A percentile compares a stretch with the other conserved stretches of the same genome.
These are phyloP conservation scores for Amorpha juglandis DNA, from an alignment of 2,888 invertebrate species.

Conservation along the genomic window DNA sequence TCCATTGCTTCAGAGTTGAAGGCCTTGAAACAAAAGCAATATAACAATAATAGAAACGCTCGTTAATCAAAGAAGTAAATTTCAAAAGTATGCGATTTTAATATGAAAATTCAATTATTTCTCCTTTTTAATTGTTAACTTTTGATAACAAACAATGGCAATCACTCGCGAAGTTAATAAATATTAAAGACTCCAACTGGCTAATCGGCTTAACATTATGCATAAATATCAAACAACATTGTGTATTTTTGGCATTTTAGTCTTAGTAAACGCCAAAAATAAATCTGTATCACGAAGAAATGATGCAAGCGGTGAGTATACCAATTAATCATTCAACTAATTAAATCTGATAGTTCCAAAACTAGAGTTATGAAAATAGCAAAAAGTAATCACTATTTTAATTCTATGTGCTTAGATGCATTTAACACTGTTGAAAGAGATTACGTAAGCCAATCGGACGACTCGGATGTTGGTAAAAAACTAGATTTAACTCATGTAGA, in stretches of 20 bases:
- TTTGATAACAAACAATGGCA: conserved; percentile 26
- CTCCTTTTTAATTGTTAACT: conserved; percentile 19
- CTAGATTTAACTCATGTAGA: not conserved
- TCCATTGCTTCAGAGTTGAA: conserved; percentile 25
- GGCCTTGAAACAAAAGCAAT: conserved; percentile 24
- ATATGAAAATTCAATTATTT: conserved; percentile 39
- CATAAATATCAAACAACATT: not conserved
- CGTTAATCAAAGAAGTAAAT: conserved; percentile 30
- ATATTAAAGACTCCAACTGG: not conserved
- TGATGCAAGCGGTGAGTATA: conserved; percentile 17
- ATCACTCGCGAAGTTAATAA: conserved; percentile 2
- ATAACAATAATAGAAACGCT: conserved; percentile 24
- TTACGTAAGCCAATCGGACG: not conserved
- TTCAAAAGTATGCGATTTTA: conserved; percentile 27
- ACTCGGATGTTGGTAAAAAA: not conserved
- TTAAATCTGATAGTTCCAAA: not conserved
- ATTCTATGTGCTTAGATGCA: not conserved
- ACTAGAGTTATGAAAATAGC: not conserved
- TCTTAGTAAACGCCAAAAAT: conserved; percentile 7
- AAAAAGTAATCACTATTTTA: not conserved
- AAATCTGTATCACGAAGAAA: not conserved
- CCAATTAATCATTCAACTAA: not conserved
- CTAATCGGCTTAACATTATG: not conserved
- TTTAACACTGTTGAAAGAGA: not conserved
- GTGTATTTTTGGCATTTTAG: conserved; percentile 5